Conservation (phyloP, 1,140 invertebrate species). For the Bombus superbus region DNA sequence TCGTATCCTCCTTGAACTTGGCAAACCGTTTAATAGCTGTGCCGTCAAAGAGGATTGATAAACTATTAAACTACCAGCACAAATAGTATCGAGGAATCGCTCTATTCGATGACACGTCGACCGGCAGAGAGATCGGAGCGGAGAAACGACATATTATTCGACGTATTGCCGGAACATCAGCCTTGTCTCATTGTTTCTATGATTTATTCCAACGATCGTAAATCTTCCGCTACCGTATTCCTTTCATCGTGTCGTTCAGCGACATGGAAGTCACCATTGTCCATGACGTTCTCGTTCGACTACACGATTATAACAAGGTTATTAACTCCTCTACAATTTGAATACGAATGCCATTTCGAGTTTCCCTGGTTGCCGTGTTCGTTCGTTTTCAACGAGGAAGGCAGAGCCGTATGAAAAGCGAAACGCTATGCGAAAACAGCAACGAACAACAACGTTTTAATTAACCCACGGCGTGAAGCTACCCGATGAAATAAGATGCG, state of each 20-base stretch:
- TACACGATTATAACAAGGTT: not conserved
- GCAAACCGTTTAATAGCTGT: no score
- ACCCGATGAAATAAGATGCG: not conserved
- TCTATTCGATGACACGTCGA: not conserved
- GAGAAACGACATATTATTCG: not conserved
- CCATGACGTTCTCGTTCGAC: no score
- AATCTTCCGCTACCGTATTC: not conserved
- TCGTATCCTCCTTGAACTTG: no score
- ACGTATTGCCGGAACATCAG: no score
- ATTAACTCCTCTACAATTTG: conserved; percentile 27
- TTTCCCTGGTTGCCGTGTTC: not conserved
- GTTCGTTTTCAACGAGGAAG: conserved; percentile 17
- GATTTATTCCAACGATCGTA: not conserved
- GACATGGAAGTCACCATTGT: conserved; percentile 11
- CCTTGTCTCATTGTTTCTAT: not conserved
- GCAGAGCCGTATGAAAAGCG: not conserved
- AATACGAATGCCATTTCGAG: conserved; percentile 16
- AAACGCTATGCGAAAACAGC: not conserved
- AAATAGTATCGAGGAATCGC: not conserved
- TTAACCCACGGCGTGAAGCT: not conserved
- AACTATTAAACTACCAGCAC: no score
- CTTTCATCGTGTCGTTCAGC: not conserved
- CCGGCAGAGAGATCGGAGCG: not conserved
- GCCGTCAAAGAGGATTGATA: no score
- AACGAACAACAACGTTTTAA: conserved; percentile 30